Conservation (phyloP, 2,888 invertebrate genomes). For the Orthosia cruda region DNA sequence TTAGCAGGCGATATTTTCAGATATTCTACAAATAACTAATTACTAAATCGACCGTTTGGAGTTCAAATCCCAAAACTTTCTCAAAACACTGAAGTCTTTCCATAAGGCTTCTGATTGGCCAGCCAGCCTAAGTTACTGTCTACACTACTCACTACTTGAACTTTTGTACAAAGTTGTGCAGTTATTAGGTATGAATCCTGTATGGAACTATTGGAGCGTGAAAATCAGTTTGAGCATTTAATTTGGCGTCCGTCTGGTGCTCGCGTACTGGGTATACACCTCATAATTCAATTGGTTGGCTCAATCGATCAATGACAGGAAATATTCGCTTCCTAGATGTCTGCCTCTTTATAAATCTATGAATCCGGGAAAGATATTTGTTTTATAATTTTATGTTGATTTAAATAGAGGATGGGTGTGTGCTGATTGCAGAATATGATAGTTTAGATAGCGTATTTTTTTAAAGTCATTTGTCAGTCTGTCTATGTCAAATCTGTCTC, state of each 20-base stretch:
- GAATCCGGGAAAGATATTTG: slow-evolving; percentile 26
- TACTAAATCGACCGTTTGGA: neutral
- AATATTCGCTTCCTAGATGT: slow-evolving; percentile 74
- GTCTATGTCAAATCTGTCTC: neutral
- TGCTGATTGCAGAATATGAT: neutral
- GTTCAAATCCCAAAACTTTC: neutral
- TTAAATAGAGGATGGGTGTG: neutral
- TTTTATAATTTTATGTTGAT: slow-evolving; percentile 4
- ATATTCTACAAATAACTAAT: neutral
- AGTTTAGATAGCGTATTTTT: too few relatives aligned
- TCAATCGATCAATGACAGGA: slow-evolving; percentile 83
- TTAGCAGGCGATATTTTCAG: neutral
- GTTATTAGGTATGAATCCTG: slow-evolving; percentile 57
- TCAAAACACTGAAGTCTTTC: slow-evolving; percentile 4
- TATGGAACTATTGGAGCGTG: slow-evolving; percentile 78
- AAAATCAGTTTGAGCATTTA: slow-evolving; percentile 82
- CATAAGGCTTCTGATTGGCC: neutral
- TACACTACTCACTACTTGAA: too few relatives aligned
- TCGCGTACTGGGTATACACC: slow-evolving; percentile 66
- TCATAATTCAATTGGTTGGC: slow-evolving; percentile 84
- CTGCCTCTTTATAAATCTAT: slow-evolving; percentile 53
- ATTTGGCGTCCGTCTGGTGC: slow-evolving; percentile 76
- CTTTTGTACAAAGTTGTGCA: too few relatives aligned
- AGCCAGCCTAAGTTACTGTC: too few relatives aligned
- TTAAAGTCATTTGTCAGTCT: neutral